These are phyloP conservation scores for Mizuhopecten yessoensis DNA, from an alignment of 1,140 invertebrate species.

Conservation along the genomic window DNA sequence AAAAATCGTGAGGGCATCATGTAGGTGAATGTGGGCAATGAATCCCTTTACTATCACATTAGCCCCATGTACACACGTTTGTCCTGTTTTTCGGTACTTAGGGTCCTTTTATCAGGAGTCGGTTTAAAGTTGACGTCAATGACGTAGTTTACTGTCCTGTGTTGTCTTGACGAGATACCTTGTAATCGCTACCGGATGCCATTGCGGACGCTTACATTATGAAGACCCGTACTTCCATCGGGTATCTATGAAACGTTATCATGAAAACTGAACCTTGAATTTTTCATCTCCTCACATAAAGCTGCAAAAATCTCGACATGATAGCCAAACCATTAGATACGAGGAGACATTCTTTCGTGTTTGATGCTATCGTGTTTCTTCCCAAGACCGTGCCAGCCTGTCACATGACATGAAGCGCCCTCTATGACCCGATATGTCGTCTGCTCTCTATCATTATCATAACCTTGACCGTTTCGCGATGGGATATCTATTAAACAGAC, in stretches of 20 bases:
- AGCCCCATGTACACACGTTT: neutral
- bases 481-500: neutral
- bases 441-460: neutral
- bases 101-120: neutral
- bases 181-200: neutral
- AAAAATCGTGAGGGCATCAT: neutral
- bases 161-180: neutral
- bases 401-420: slow-evolving; percentile 30
- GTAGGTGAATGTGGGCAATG: neutral
- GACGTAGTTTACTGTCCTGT: neutral
- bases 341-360: neutral
- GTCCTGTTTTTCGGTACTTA: neutral
- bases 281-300: slow-evolving; percentile 33
- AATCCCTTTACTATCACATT: neutral
- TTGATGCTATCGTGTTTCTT: neutral
- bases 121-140: slow-evolving; percentile 18
- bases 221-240: neutral
- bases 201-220: neutral
- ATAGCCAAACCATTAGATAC: neutral
- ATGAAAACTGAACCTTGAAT: slow-evolving; percentile 27
- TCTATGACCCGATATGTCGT: neutral
- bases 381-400: slow-evolving; percentile 15
- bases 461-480: neutral
- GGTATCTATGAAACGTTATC: slow-evolving; percentile 7
- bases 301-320: slow-evolving; percentile 17